These are phyloP conservation scores for Schizotus pectinicornis DNA, from an alignment of 2,888 invertebrate species.

Conservation along the genomic window DNA sequence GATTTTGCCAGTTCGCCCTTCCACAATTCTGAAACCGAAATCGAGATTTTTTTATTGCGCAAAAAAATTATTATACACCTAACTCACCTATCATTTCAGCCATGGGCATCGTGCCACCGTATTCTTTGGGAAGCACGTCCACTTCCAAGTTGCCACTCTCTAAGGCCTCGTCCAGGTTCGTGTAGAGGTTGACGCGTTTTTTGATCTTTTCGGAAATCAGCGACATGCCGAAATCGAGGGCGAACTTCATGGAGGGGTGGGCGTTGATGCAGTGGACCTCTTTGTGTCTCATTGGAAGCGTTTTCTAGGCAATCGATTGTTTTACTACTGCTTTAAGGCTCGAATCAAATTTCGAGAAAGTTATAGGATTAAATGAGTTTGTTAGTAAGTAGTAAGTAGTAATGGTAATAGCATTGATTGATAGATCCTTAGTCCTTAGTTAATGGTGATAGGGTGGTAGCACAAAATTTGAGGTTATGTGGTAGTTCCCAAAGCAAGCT, in stretches of 20 bases:
- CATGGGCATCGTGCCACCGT: conserved; percentile 84
- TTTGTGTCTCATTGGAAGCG: conserved; percentile 80
- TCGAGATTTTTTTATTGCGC: conserved; percentile 6
- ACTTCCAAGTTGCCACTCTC: conserved; percentile 53
- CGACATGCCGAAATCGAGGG: conserved; percentile 77
- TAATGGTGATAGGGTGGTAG: too few relatives aligned
- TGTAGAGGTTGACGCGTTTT: conserved; percentile 71
- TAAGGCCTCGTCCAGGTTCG: conserved; percentile 65
- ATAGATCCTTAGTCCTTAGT: too few relatives aligned
- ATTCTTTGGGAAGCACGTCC: conserved; percentile 75
- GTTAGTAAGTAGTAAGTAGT: too few relatives aligned
- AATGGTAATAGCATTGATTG: too few relatives aligned
- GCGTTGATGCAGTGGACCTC: conserved; percentile 78
- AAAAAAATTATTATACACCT: conserved; percentile 1
- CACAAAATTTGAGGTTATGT: neutral
- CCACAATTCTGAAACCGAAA: conserved; percentile 65
- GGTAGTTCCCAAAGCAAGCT: neutral
- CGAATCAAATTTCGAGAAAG: too few relatives aligned
- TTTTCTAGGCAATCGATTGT: conserved; percentile 62
- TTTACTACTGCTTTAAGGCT: too few relatives aligned
- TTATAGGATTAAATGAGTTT: too few relatives aligned
- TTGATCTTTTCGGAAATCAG: conserved; percentile 79
- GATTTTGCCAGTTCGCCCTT: conserved; percentile 69
- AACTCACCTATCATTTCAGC: conserved; percentile 78
- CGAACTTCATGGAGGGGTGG: conserved; percentile 76